Evolutionary conservation across 2,888 invertebrate genomes (phyloP).

Genomic region (Masnerella sp.): DNA sequence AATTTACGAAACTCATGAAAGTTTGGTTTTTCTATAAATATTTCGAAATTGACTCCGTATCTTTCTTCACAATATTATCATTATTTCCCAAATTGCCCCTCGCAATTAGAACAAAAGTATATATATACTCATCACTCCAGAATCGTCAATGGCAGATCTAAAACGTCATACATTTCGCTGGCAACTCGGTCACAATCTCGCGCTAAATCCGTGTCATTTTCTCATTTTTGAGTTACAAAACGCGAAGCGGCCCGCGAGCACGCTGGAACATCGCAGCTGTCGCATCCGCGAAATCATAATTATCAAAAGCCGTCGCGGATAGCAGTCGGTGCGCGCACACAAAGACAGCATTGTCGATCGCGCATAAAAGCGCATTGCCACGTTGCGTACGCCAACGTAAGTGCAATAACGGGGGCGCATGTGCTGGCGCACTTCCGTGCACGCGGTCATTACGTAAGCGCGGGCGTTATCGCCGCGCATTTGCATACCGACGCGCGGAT

Average conservation of each 20-base stretch:
- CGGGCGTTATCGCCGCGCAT: slow-evolving; percentile 43
- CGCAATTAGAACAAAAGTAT: too few species aligned
- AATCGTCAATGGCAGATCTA: too few species aligned
- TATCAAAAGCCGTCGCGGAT: slow-evolving; percentile 31
- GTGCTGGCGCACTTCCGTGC: slow-evolving; percentile 45
- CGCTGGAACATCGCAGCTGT: slow-evolving; percentile 25
- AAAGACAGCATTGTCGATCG: slow-evolving; percentile 45
- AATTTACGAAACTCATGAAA: too few species aligned
- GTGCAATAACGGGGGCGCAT: slow-evolving; percentile 51
- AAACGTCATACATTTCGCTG: too few species aligned
- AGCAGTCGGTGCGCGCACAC: slow-evolving; percentile 23
- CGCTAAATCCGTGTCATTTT: slow-evolving; percentile 18
- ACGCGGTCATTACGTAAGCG: slow-evolving; percentile 56
- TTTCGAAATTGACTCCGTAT: too few species aligned
- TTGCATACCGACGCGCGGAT: slow-evolving; percentile 38
- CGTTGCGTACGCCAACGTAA: slow-evolving; percentile 47
- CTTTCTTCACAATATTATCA: too few species aligned
- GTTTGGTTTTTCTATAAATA: too few species aligned
- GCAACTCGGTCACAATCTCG: too few species aligned
- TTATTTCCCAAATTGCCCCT: too few species aligned
- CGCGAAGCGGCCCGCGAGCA: background rate
- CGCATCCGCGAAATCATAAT: slow-evolving; percentile 34
- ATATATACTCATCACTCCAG: too few species aligned
- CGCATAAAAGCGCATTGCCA: slow-evolving; percentile 48
- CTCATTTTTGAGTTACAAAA: slow-evolving; percentile 13